Evolutionary conservation across 2,113 vertebrate genomes (phyloP).

Genomic region (Panthera leo): DNA sequence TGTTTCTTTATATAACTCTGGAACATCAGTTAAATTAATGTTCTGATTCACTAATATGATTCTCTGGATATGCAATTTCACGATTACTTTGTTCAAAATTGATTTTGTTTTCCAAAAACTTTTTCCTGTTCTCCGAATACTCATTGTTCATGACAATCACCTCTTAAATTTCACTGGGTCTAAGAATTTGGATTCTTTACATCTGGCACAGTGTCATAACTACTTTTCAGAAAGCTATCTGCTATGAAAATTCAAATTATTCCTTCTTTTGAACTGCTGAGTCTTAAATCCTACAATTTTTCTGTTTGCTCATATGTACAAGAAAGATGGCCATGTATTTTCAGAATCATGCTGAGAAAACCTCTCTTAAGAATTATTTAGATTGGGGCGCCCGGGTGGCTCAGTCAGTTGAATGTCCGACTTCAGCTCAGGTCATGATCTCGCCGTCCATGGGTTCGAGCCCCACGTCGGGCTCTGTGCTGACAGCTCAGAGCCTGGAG

Average conservation of each 20-base stretch:
- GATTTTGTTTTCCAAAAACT: slow-evolving; percentile 17
- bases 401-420: too few relatives aligned
- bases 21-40: slow-evolving; percentile 25
- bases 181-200: background rate
- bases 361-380: background rate
- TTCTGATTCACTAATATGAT: background rate
- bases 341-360: background rate
- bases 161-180: slow-evolving; percentile 11
- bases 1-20: background rate
- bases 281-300: background rate
- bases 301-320: background rate
- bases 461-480: too few relatives aligned
- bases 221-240: background rate
- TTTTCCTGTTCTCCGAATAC: background rate
- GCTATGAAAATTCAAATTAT: slow-evolving; percentile 15
- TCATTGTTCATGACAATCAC: background rate
- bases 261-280: background rate
- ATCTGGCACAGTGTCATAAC: background rate
- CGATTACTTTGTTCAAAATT: background rate
- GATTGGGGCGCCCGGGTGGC: background rate
- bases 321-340: background rate
- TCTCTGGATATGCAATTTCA: background rate
- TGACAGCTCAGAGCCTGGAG: too few relatives aligned
- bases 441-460: too few relatives aligned
- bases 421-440: too few relatives aligned